Base-by-base conservation (phyloP, 2,113 vertebrate genomes). In the Xiphophorus couchianus region DNA sequence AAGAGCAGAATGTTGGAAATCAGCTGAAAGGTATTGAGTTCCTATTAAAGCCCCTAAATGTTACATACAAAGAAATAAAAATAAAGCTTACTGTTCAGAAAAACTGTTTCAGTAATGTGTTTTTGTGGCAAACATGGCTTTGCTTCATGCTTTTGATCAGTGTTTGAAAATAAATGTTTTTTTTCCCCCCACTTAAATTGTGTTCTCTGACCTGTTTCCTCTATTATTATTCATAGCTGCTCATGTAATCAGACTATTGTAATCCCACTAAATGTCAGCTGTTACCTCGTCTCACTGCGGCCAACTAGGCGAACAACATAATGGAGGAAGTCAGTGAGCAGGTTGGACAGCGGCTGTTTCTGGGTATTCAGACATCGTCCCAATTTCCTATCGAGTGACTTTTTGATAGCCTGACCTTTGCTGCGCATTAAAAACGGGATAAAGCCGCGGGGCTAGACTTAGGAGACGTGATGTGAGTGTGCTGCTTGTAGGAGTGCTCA, bases 341-440 rank as follows among this genome's bases (percentile, higher is more conserved):
- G 65, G n/a, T 28, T 39, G 63, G 70, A 69, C 63, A 71, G 76
- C 13, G 44, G 42, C 25, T 5, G 60, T 74, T 80, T 37, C 71
- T 33, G 35, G 66, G 61, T 72, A 78, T 75, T 78, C 81, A 80
- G 74, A 67, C 35, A 70, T 79, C 11, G 25, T 79, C 77, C 87
- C 84, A 89, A 89, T 90, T 84, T 74, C 84, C 84, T 65, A 66
- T 89, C 80, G 81, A 79, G 75, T 51, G 31, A 33, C 42, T 83
- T 84, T 84, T 79, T 84, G 84, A 87, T 81, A 87, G 81, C 22
- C 33, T 88, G 83, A 83, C 90, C 84, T 91, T 91, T 86, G 66
- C 60, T 67, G 51, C 66, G 62, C 70, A 81, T 86, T 83, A 79
- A 65, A 84, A 78, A 85, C 61, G 67, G 71, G 44, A 76, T 78